Base-by-base conservation (phyloP, 2,113 vertebrate species). In the Saccopteryx leptura region DNA sequence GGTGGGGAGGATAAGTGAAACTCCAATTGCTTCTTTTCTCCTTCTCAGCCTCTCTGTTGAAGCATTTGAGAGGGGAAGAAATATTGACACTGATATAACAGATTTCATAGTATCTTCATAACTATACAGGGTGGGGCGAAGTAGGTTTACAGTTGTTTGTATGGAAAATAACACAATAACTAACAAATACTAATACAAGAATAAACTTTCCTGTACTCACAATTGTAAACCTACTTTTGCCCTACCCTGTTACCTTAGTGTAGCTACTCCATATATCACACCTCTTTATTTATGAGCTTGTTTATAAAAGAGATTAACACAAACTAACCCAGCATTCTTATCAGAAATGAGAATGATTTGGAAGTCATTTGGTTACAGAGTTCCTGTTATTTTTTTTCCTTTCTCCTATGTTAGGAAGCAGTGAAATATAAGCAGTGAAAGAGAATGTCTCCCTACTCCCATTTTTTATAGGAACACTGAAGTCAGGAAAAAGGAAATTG, bases 261-360 rank as follows among this genome's bases (percentile, higher is more conserved):
- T 4, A 74, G 23, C 12, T 39, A 46, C 28, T 69, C 58, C 10
- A 11, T 54, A 31, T 11, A 7, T 54, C 10, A 5, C 7, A 46
- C 24, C 18, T 75, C 54, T 68, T 71, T 90, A 81, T 72, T 93
- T 1, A 8, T 69, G 24, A 93, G 23, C 7, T 26, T 81, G 23
- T 79, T 83, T 92, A 54, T 82, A 17, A 91, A 74, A 79, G 68
- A 2, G 14, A 60, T 54, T 61, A 74, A 33, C 56, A 72, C 24
- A 92, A 81, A 50, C 26, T 13, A 85, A 61, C 31, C 54, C 26
- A 56, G n/a, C 48, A 21, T 82, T 88, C 61, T 46, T 9, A 91
- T 71, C 21, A 79, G 68, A 86, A 97, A 78, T 90, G 26, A 68
- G 31, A 86, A 60, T 86, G 66, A 52, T 28, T 92, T 81, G 46